Evolutionary conservation across 1,140 invertebrate genomes (phyloP), one percentile per base, ranked within the genome.

Genomic region (Sycophila sp.): DNA sequence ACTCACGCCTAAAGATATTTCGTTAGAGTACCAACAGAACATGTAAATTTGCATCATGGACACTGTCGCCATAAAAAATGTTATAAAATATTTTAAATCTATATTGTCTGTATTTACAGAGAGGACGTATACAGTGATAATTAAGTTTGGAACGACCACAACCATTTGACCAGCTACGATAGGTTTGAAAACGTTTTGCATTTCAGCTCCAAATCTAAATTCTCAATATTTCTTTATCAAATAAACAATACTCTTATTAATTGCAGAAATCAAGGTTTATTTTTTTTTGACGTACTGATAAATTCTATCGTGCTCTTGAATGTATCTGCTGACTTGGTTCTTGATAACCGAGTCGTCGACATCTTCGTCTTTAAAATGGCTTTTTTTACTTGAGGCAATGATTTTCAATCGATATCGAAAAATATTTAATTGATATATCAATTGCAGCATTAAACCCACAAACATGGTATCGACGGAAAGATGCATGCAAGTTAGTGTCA

Each of bases 11-110:
- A 58, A 19, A 10, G 13, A 13, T 17, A 58, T 58, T 30, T 58
- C 32, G 32, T 58, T 58, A 7, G 30, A 28, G 22, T 58, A 58
- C 55, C 55, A 58, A 58, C 55, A 58, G n/a, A 34, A 58, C 32
- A 58, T 34, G 7, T 34, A 58, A 13, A 58, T 58, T 58, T 58
- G 32, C 55, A 58, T 58, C 4, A 58, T 15, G 13, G 49, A 30
- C 24, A 53, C 49, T n/a, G 28, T 15, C 3, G 49, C 26, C 11
- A 28, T 26, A 53, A 53, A 53, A 15, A 53, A 19, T n/a, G n/a
- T 45, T 42, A 45, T 60, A 28, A 60, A 60, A 15, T 53, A 53
- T 30, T 60, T 60, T 5, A 42, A 30, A 42, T 60, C 17, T 8
- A 40, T n/a, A 26, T 26, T 60, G 15, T 60, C 26, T 0, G 28